phyloP scores from a whole-genome alignment of 2,888 invertebrate species.

The Heteromurus nitidus region DNA sequence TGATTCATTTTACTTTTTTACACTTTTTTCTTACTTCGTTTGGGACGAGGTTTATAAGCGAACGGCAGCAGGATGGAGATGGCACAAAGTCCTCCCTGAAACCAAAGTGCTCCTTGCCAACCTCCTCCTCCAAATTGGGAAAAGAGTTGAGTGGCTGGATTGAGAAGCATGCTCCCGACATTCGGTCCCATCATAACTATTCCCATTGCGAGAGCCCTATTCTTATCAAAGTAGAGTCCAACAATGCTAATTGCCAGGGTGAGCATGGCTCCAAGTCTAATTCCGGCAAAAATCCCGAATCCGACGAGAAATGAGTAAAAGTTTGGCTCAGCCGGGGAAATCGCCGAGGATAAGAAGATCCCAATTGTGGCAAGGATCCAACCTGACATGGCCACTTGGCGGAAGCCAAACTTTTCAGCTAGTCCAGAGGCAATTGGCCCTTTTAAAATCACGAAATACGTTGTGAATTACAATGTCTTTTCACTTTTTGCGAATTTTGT shows the following conservation, averaged over 20 bases:
- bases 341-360: conserved; percentile 81
- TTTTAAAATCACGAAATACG: conserved; percentile 75
- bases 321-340: conserved; percentile 58
- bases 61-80: conserved; percentile 86
- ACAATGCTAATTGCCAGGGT: conserved; percentile 96
- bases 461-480: too few relatives aligned
- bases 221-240: conserved; percentile 97
- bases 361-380: conserved; percentile 83
- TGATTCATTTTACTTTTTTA: too few relatives aligned
- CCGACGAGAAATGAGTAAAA: conserved; percentile 59
- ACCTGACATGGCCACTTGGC: conserved; percentile 89
- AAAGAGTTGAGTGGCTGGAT: conserved; percentile 79
- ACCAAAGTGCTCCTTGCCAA: conserved; percentile 86
- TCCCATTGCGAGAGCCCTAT: conserved; percentile 95
- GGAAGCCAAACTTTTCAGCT: conserved; percentile 94
- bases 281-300: conserved; percentile 76
- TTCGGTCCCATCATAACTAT: conserved; percentile 97
- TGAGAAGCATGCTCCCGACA: conserved; percentile 90
- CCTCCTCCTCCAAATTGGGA: conserved; percentile 76
- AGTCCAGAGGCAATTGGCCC: conserved; percentile 95
- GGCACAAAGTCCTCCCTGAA: conserved; percentile 85
- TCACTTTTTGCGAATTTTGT: neutral
- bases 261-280: conserved; percentile 95
- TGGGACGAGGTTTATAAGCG: conserved; percentile 86
- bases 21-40: too few relatives aligned